Percentiles rank a stretch among this genome's conserved stretches.
Evolutionary conservation across 2,113 vertebrate species (phyloP).

Genomic region (Danio rerio): GRCz12tu NC_133194.1:3327501-3328000

Average conservation of each 20-base stretch:
- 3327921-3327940: no score
- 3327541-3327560: constrained; percentile 63
- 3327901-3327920: no score
- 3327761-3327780: background rate
- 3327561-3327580: constrained; percentile 61
- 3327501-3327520: constrained; percentile 56
- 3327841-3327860: background rate
- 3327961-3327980: no score
- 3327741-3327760: background rate
- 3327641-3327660: constrained; percentile 37
- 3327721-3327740: background rate
- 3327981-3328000: no score
- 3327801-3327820: constrained; percentile 6
- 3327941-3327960: no score
- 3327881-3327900: background rate
- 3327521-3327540: constrained; percentile 49
- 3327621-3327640: constrained; percentile 39
- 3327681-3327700: constrained; percentile 37
- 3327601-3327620: constrained; percentile 56
- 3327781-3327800: constrained; percentile 12
- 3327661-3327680: constrained; percentile 26
- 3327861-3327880: background rate
- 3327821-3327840: constrained; percentile 13
- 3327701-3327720: constrained; percentile 44
- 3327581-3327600: constrained; percentile 65